These are phyloP conservation scores for Hippopotamus amphibius DNA, from an alignment of 2,113 vertebrate species.

Conservation along the genomic window DNA sequence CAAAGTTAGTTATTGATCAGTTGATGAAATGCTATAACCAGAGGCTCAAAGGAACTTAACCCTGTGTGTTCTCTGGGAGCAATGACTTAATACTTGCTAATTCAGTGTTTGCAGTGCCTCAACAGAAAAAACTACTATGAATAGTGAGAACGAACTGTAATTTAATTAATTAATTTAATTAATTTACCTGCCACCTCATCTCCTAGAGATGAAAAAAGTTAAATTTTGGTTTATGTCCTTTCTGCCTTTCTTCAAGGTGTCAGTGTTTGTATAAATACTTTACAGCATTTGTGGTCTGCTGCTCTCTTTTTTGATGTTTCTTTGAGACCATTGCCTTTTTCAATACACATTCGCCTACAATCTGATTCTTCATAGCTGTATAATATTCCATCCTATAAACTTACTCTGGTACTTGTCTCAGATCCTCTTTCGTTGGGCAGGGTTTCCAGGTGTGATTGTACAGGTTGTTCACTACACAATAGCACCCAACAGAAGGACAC, in stretches of 20 bases:
- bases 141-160: background rate
- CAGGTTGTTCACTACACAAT: background rate
- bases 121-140: background rate
- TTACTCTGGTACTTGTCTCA: background rate
- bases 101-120: fast-evolving
- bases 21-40: fast-evolving
- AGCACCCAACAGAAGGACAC: background rate
- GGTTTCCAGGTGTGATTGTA: fast-evolving
- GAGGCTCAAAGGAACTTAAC: background rate
- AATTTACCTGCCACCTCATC: too few species aligned
- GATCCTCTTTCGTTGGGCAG: fast-evolving
- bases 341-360: background rate
- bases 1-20: fast-evolving
- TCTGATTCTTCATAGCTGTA: background rate
- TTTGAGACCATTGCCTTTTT: background rate
- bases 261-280: fast-evolving
- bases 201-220: background rate
- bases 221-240: fast-evolving
- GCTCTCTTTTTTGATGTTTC: background rate
- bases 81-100: fast-evolving
- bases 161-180: background rate
- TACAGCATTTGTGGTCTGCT: fast-evolving
- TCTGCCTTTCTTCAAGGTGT: background rate
- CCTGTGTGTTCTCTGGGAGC: fast-evolving
- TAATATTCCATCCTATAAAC: background rate